These are phyloP conservation scores for Chrysolina haemoptera DNA, from an alignment of 2,888 invertebrate genomes.

Conservation along the genomic window DNA sequence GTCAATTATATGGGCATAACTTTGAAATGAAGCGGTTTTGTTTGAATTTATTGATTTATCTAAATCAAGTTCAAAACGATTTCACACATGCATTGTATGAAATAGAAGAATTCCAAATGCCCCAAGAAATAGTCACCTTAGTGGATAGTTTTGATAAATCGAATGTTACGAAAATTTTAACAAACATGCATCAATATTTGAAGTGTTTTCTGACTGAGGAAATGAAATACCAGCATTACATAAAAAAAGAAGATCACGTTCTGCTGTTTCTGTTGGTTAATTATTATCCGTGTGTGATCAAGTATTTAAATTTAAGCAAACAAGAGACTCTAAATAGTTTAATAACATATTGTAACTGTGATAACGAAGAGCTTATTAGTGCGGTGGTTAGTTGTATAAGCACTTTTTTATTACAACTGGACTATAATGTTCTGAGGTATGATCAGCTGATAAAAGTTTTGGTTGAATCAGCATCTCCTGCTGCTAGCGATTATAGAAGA, in stretches of 20 bases:
- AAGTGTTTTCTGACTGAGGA: slow-evolving; percentile 56
- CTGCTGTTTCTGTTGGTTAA: slow-evolving; percentile 59
- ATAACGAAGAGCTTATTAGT: slow-evolving; percentile 62
- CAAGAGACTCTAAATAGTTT: slow-evolving; percentile 62
- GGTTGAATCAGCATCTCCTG: slow-evolving; percentile 58
- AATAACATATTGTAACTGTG: slow-evolving; percentile 55
- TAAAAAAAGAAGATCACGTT: slow-evolving; percentile 52
- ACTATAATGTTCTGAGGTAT: slow-evolving; percentile 54
- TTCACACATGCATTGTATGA: slow-evolving; percentile 55
- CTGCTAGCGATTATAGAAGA: slow-evolving; percentile 58
- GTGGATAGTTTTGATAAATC: slow-evolving; percentile 52
- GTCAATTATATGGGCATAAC: slow-evolving; percentile 54
- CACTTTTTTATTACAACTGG: slow-evolving; percentile 57
- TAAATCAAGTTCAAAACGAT: slow-evolving; percentile 54
- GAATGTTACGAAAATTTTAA: slow-evolving; percentile 53
- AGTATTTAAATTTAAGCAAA: slow-evolving; percentile 55
- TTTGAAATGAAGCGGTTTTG: slow-evolving; percentile 55
- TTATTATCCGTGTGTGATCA: slow-evolving; percentile 63
- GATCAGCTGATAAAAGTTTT: slow-evolving; percentile 57
- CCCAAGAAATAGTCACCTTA: slow-evolving; percentile 49
- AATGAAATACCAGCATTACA: slow-evolving; percentile 52
- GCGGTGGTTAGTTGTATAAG: slow-evolving; percentile 61
- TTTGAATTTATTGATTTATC: slow-evolving; percentile 56
- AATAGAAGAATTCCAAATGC: slow-evolving; percentile 56
- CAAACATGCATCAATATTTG: slow-evolving; percentile 55